These are phyloP conservation scores for Corella eumyota DNA, from an alignment of 23 tunicate genomes.

Conservation along the genomic window DNA sequence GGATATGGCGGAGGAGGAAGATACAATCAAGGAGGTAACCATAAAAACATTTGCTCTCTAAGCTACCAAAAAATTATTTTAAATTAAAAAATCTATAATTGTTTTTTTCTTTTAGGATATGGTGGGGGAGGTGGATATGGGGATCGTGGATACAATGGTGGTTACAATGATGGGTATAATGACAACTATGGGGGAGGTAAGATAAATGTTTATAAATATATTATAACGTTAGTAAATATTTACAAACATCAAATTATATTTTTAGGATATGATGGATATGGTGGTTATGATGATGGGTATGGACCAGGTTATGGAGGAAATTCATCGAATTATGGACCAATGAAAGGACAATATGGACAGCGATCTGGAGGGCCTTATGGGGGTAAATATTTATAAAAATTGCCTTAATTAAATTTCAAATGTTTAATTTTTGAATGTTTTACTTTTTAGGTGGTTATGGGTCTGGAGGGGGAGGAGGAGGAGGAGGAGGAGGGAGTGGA, in stretches of 20 bases:
- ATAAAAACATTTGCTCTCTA: slow-evolving; percentile 3
- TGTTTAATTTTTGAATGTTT: no score
- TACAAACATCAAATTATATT: no score
- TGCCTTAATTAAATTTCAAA: background rate
- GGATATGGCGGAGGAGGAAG: slow-evolving; percentile 26
- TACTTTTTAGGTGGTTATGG: slow-evolving; percentile 36
- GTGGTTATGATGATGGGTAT: slow-evolving; percentile 9
- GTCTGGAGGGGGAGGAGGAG: slow-evolving; percentile 16
- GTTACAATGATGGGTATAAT: slow-evolving; percentile 13
- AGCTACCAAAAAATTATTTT: no score
- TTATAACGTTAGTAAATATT: no score
- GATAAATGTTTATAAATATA: no score
- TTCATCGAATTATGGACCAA: slow-evolving; percentile 55
- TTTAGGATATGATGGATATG: slow-evolving; percentile 16
- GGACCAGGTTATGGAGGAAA: slow-evolving; percentile 25
- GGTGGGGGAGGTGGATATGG: slow-evolving; percentile 37
- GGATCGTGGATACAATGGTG: slow-evolving; percentile 21
- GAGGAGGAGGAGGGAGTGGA: slow-evolving; percentile 14
- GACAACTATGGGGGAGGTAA: slow-evolving; percentile 7
- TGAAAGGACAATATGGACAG: slow-evolving; percentile 32
- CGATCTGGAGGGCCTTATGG: slow-evolving; percentile 67
- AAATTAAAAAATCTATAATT: no score
- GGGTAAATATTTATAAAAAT: slow-evolving; percentile 12
- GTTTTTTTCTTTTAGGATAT: no score
- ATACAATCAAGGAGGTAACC: slow-evolving; percentile 29